These are phyloP conservation scores for Oncorhynchus nerka DNA, from an alignment of 2,113 vertebrate species.

Conservation along the genomic window DNA sequence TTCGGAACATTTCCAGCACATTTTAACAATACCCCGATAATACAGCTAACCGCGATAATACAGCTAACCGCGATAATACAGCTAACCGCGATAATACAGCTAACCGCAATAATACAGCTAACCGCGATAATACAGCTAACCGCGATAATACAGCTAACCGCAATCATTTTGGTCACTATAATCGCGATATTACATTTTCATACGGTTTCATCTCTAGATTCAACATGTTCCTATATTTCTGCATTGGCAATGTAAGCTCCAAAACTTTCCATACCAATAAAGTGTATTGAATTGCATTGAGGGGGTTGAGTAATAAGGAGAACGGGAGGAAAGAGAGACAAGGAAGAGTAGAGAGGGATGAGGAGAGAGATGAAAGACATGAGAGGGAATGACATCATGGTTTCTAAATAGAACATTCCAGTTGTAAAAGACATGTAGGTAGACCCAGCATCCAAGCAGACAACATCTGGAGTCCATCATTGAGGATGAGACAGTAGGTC, in stretches of 20 bases:
- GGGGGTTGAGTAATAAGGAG: slow-evolving; percentile 10
- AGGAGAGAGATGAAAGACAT: slow-evolving; percentile 29
- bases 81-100: no score
- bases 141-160: no score
- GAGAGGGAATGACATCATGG: neutral
- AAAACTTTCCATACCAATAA: neutral
- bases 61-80: no score
- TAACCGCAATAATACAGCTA: no score
- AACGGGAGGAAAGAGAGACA: neutral
- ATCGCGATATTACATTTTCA: no score
- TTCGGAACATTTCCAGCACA: no score
- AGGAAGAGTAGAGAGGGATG: neutral
- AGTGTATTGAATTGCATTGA: neutral
- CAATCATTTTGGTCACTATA: no score
- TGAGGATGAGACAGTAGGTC: no score
- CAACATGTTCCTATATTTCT: slow-evolving; percentile 4
- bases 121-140: no score
- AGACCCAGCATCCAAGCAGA: neutral
- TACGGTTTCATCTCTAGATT: no score
- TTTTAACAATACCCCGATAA: no score
- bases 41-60: no score
- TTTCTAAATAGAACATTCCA: slow-evolving; percentile 46
- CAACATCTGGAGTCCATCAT: neutral
- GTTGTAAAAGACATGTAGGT: neutral
- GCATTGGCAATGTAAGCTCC: slow-evolving; percentile 34